Evolutionary conservation across 1,140 invertebrate genomes (phyloP).

Genomic region (Aphelinus atriplicis): DNA sequence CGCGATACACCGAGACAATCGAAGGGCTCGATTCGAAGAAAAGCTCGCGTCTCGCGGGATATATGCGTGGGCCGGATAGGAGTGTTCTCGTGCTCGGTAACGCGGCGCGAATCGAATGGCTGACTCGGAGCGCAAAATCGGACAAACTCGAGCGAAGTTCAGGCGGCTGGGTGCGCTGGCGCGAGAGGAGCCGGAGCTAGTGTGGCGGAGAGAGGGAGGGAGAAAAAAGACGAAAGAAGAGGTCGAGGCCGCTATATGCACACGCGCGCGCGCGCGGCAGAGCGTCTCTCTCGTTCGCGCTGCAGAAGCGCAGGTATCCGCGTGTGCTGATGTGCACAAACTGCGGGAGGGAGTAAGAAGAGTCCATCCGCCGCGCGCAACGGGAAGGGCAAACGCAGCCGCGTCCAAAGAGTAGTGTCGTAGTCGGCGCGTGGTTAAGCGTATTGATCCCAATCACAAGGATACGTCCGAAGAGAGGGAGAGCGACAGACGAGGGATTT

Average conservation of each 20-base stretch:
- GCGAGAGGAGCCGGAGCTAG: slow-evolving; percentile 5
- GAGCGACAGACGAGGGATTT: too few species aligned
- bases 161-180: slow-evolving; percentile 33
- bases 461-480: slow-evolving; percentile 41
- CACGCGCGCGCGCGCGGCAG: neutral
- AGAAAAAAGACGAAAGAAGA: slow-evolving; percentile 1
- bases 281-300: neutral
- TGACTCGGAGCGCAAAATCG: too few species aligned
- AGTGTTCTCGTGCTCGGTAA: too few species aligned
- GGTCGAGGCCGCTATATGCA: neutral
- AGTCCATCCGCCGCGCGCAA: too few species aligned
- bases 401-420: slow-evolving; percentile 42
- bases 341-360: too few species aligned
- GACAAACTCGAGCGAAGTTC: slow-evolving; percentile 35
- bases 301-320: neutral
- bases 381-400: slow-evolving; percentile 27
- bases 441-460: slow-evolving; percentile 52
- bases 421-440: slow-evolving; percentile 41
- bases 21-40: too few species aligned
- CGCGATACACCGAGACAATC: too few species aligned
- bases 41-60: too few species aligned
- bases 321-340: too few species aligned
- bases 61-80: too few species aligned
- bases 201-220: neutral
- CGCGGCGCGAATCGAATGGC: too few species aligned